Percentiles rank a stretch among this genome's conserved stretches.
phyloP scores from a whole-genome alignment of 2,797 vertebrate species.

The Pangasius sanitwongsei region DNA sequence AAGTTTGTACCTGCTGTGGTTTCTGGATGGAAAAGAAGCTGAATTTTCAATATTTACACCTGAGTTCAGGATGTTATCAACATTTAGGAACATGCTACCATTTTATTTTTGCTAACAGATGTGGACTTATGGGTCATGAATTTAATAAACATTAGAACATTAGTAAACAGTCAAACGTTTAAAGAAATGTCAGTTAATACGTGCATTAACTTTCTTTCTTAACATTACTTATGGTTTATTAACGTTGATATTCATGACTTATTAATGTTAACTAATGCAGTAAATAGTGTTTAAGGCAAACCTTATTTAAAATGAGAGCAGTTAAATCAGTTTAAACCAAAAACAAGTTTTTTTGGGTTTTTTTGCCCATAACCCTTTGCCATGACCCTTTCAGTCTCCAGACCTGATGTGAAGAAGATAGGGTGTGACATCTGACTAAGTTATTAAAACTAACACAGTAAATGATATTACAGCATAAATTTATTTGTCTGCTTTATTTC shows the following conservation, averaged over 20 bases:
- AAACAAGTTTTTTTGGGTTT: no score
- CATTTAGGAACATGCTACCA: not conserved
- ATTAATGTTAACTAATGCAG: not conserved
- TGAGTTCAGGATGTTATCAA: no score
- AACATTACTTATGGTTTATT: not conserved
- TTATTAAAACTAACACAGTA: not conserved
- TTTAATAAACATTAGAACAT: not conserved
- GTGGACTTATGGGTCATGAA: not conserved
- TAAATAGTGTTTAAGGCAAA: not conserved
- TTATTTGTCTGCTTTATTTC: not conserved
- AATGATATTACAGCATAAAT: not conserved
- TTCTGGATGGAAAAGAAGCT: not conserved
- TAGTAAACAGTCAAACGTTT: not conserved
- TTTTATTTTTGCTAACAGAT: not conserved
- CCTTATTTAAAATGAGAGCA: not conserved
- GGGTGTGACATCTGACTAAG: not conserved
- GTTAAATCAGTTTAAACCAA: not conserved
- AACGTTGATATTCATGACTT: not conserved
- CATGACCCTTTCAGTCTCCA: not conserved
- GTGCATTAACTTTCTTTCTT: not conserved
- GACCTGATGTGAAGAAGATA: not conserved
- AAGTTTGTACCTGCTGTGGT: not conserved
- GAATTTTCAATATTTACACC: not conserved
- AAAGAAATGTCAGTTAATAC: not conserved
- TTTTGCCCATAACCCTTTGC: no score